A percentile compares a stretch with the other conserved stretches of the same genome.
phyloP scores from a whole-genome alignment of 2,888 invertebrate species.

The Liodrosophila aerea region DNA sequence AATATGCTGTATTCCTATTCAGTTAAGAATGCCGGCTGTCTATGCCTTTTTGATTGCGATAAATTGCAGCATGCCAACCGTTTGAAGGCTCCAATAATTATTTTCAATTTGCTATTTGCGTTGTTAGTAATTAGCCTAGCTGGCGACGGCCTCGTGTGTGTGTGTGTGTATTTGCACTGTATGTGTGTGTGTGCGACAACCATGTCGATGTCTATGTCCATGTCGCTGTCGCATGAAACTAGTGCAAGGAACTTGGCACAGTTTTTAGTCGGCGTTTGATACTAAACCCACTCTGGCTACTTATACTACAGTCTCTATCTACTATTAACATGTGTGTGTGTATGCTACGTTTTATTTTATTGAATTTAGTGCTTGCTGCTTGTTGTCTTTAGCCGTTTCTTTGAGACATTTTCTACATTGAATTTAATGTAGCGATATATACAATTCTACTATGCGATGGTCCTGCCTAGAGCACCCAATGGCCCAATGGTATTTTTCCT shows the following conservation, averaged over 20 bases:
- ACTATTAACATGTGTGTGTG: constrained; percentile 8
- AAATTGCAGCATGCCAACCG: constrained; percentile 44
- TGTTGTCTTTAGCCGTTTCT: constrained; percentile 24
- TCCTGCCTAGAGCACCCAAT: constrained; percentile 44
- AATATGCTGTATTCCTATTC: constrained; percentile 13
- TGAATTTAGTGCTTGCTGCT: constrained; percentile 38
- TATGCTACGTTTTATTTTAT: constrained; percentile 36
- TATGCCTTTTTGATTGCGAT: constrained; percentile 39
- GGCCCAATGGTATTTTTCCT: constrained; percentile 46
- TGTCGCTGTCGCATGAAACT: constrained; percentile 71
- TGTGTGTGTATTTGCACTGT: not conserved
- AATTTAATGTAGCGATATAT: constrained; percentile 60
- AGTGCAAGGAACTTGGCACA: constrained; percentile 77
- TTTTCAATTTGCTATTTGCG: constrained; percentile 60
- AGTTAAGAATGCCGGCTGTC: constrained; percentile 5
- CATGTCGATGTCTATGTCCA: constrained; percentile 50
- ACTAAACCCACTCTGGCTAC: constrained; percentile 28
- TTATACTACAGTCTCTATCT: not conserved
- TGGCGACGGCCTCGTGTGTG: constrained; percentile 46
- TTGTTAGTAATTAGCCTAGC: constrained; percentile 65
- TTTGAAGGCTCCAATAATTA: constrained; percentile 66
- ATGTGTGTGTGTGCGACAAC: constrained; percentile 54
- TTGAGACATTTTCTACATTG: constrained; percentile 40
- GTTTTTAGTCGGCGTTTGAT: constrained; percentile 66
- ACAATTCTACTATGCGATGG: constrained; percentile 33